A percentile compares a stretch with the other conserved stretches of the same genome.
These are phyloP conservation scores for Druon quercuslanigerum DNA, from an alignment of 1,140 invertebrate species.

Conservation along the genomic window DNA sequence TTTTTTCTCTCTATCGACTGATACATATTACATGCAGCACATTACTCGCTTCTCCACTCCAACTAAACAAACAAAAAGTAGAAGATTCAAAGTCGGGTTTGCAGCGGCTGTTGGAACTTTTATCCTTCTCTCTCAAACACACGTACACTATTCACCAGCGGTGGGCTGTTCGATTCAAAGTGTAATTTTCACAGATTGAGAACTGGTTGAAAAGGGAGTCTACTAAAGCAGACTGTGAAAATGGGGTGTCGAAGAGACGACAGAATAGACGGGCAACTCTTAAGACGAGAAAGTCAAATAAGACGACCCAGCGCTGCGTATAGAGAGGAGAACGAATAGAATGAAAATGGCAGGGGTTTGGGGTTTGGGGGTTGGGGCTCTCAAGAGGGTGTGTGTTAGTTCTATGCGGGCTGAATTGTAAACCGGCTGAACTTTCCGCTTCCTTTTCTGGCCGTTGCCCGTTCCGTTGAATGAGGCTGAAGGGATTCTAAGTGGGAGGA, in stretches of 20 bases:
- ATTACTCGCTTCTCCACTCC: not conserved
- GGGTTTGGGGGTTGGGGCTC: conserved; percentile 23
- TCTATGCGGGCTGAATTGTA: conserved; percentile 67
- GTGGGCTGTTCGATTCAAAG: conserved; percentile 11
- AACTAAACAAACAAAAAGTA: conserved; percentile 2
- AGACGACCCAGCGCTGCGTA: conserved; percentile 3
- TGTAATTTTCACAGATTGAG: conserved; percentile 48
- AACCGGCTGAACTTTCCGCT: conserved; percentile 62
- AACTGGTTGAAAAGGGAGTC: conserved; percentile 34
- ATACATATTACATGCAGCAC: too few species aligned
- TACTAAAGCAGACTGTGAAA: not conserved
- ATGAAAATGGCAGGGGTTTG: conserved; percentile 17
- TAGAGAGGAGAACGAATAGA: conserved; percentile 21
- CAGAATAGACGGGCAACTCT: conserved; percentile 35
- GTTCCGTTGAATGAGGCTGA: conserved; percentile 36
- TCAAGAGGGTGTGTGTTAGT: conserved; percentile 34
- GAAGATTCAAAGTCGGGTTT: conserved; percentile 18
- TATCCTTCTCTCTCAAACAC: conserved; percentile 2
- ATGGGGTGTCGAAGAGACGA: conserved; percentile 8
- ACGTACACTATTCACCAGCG: conserved; percentile 7
- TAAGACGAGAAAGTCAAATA: conserved; percentile 53
- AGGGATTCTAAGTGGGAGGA: conserved; percentile 47
- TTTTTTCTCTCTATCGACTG: too few species aligned
- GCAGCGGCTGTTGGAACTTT: conserved; percentile 7
- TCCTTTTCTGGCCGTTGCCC: conserved; percentile 60